Evolutionary conservation across 2,113 vertebrate genomes (phyloP).

Genomic region (Aptenodytes forsteri): DNA sequence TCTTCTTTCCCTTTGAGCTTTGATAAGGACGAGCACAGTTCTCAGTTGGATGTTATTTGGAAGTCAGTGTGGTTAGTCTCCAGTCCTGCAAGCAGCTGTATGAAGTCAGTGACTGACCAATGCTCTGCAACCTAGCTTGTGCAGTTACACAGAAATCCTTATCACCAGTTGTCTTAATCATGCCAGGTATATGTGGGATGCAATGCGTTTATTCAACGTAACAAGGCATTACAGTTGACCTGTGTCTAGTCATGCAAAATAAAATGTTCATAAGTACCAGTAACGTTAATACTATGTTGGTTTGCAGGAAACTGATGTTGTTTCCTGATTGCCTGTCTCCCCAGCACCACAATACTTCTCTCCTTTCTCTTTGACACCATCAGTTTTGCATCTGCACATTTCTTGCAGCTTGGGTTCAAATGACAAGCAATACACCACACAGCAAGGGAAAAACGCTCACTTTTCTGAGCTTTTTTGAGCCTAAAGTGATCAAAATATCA

Average conservation of each 20-base stretch:
- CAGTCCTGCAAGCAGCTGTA: background rate
- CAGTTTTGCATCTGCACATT: background rate
- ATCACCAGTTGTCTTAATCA: background rate
- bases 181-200: background rate
- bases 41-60: background rate
- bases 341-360: background rate
- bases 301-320: background rate
- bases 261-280: background rate
- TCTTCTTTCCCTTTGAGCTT: background rate
- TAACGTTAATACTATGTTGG: background rate
- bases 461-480: background rate
- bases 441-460: fast-evolving
- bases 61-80: background rate
- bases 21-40: background rate
- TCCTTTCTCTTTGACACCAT: background rate
- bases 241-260: background rate
- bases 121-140: background rate
- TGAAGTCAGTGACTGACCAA: background rate
- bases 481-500: background rate
- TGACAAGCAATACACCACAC: background rate
- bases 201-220: background rate
- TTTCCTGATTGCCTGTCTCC: background rate
- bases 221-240: background rate
- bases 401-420: background rate
- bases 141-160: background rate